Conservation (phyloP, 2,888 invertebrate species). For the Ariolimax columbianus region DNA sequence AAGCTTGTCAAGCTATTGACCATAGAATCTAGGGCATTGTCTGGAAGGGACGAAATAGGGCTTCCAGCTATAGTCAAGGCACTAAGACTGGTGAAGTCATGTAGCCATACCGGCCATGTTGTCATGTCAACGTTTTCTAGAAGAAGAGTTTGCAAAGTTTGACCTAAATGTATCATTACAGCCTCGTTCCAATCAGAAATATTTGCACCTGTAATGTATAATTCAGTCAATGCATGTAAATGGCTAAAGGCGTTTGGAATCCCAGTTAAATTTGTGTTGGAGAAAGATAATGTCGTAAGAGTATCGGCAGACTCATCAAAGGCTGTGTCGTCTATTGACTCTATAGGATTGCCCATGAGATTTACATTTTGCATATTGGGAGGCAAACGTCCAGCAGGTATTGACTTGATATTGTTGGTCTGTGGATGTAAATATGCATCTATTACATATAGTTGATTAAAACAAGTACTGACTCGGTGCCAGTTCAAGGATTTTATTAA, state of each 20-base stretch:
- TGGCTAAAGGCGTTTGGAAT: not conserved
- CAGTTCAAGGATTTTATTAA: too few relatives aligned
- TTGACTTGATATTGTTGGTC: not conserved
- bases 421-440: too few relatives aligned
- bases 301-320: not conserved
- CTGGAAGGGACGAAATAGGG: not conserved
- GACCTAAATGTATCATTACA: not conserved
- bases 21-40: not conserved
- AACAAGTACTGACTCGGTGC: too few relatives aligned
- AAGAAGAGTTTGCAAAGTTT: not conserved
- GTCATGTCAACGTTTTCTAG: not conserved
- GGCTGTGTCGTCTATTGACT: not conserved
- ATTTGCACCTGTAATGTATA: not conserved
- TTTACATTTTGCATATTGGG: not conserved
- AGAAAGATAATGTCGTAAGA: not conserved
- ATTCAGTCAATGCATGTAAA: not conserved
- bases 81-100: not conserved
- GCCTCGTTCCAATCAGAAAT: constrained; percentile 14
- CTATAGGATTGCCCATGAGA: not conserved
- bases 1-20: not conserved
- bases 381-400: not conserved
- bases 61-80: not conserved
- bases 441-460: too few relatives aligned
- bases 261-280: not conserved
- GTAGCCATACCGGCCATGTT: constrained; percentile 9